Evolutionary conservation across 1,140 invertebrate genomes (phyloP).

Genomic region (Drosophila bocki): DNA sequence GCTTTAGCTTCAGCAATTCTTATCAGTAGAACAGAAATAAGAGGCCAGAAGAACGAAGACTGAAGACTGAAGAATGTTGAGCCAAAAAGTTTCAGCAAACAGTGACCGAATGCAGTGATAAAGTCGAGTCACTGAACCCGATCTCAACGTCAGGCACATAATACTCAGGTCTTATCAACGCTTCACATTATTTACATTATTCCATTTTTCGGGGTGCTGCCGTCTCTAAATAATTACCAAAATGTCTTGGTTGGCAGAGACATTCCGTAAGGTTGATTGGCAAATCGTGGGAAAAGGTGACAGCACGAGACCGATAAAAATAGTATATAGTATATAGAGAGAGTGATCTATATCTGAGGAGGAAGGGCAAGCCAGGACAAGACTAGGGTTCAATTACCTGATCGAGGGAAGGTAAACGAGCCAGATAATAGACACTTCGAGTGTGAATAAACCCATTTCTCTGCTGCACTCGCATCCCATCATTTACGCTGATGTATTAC

Average conservation of each 20-base stretch:
- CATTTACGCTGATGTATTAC: constrained; percentile 76
- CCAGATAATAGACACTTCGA: constrained; percentile 43
- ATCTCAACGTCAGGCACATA: constrained; percentile 36
- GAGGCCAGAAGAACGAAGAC: constrained; percentile 14
- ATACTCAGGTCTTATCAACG: constrained; percentile 39
- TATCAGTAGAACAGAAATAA: constrained; percentile 20
- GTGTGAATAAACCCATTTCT: constrained; percentile 70
- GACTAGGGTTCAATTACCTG: constrained; percentile 51
- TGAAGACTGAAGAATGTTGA: constrained; percentile 29
- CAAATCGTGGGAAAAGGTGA: constrained; percentile 54
- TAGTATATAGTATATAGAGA: background rate
- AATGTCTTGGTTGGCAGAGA: constrained; percentile 10
- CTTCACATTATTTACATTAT: constrained; percentile 23
- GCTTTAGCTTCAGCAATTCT: constrained; percentile 21
- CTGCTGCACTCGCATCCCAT: constrained; percentile 47
- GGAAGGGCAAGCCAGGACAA: constrained; percentile 37
- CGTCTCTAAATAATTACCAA: constrained; percentile 38
- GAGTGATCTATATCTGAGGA: constrained; percentile 18
- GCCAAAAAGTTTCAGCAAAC: constrained; percentile 38
- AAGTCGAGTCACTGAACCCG: constrained; percentile 50
- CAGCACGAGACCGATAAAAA: constrained; percentile 9
- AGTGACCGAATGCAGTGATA: constrained; percentile 39
- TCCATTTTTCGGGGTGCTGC: constrained; percentile 18
- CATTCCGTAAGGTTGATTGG: constrained; percentile 19
- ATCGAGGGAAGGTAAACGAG: constrained; percentile 50